Base-by-base conservation (phyloP, 2,888 invertebrate species). In the Acrobasis consociella region DNA sequence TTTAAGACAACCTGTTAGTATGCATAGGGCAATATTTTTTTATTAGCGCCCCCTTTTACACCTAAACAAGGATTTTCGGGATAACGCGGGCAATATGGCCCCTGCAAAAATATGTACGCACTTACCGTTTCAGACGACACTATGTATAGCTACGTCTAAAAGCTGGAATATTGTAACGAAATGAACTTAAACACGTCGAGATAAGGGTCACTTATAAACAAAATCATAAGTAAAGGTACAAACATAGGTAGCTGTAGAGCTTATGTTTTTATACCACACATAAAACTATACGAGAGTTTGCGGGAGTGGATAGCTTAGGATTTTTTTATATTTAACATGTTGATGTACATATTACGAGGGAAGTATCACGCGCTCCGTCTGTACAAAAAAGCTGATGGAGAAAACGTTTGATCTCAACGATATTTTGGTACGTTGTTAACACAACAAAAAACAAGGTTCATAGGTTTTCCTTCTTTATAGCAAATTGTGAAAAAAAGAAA, bases 191-290 rank as follows among this genome's bases (percentile, higher is more conserved):
- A 13, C 42, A 7, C 16, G 11, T 49, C 15, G 39, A 11, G 8
- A 38, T 50, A 60, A 16, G 59, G 31, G 22, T 37, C 50, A 38
- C 38, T 17, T 31, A 8, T 16, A 15, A 60, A 60, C 17, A 42
- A 16, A 16, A 16, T 3, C 39, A 11, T 39, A 17, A 42, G 42
- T 42, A 42, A 17, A 42, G 42, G 22, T 22, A 22, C 22, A 1
- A 22, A 22, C 22, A 3, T 22, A 46, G 16, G 56, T 42, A 13
- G 64, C 55, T 51, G 62, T 37, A 13, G 58, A 64, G 62, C 49
- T 58, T 63, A 69, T 67, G 64, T 64, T 69, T 69, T 69, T 69
- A 67, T 64, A 60, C 62, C 58, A 22, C 46, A 62, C 65, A 67
- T 69, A 67, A 69, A 69, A 69, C 69, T 69, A 66, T 65, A 69